A percentile compares a stretch with the other conserved stretches of the same genome.
Evolutionary conservation across 2,113 vertebrate genomes (phyloP).

Genomic region (Gymnobelideus leadbeateri): DNA sequence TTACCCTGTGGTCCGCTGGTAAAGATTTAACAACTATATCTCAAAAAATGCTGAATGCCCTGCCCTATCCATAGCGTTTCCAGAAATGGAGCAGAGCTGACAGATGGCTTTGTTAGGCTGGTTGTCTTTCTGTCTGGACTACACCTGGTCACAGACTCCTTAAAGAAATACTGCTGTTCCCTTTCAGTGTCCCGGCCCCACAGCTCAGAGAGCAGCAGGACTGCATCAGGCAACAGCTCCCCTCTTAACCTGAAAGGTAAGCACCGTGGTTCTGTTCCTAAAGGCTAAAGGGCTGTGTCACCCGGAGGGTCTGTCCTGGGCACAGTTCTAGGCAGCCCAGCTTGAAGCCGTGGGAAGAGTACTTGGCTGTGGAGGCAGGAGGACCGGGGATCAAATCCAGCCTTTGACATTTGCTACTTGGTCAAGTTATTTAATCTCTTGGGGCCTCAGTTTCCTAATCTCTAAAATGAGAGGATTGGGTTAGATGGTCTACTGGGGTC

Average conservation of each 20-base stretch:
- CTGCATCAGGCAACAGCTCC: conserved; percentile 58
- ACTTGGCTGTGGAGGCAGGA: background rate
- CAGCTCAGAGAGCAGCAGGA: conserved; percentile 71
- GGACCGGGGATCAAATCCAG: background rate
- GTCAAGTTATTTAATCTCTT: background rate
- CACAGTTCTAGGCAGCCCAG: background rate
- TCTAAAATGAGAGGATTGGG: background rate
- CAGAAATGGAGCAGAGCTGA: background rate
- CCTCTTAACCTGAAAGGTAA: conserved; percentile 70
- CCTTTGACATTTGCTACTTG: background rate
- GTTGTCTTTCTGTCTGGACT: background rate
- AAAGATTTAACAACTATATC: background rate
- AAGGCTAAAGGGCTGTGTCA: background rate
- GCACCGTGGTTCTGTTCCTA: background rate
- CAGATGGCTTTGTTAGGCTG: rapidly evolving
- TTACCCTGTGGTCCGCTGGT: too few species aligned
- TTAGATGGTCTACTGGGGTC: background rate
- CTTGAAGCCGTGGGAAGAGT: background rate
- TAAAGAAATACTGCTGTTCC: rapidly evolving
- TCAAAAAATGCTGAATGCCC: rapidly evolving
- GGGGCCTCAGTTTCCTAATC: background rate
- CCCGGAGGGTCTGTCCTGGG: background rate
- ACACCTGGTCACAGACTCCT: background rate
- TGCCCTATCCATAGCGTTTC: rapidly evolving
- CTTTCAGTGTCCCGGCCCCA: conserved; percentile 57